A percentile compares a stretch with the other conserved stretches of the same genome.
Evolutionary conservation across 1,140 invertebrate genomes (phyloP).

Genomic region (Drosophila elegans): DNA sequence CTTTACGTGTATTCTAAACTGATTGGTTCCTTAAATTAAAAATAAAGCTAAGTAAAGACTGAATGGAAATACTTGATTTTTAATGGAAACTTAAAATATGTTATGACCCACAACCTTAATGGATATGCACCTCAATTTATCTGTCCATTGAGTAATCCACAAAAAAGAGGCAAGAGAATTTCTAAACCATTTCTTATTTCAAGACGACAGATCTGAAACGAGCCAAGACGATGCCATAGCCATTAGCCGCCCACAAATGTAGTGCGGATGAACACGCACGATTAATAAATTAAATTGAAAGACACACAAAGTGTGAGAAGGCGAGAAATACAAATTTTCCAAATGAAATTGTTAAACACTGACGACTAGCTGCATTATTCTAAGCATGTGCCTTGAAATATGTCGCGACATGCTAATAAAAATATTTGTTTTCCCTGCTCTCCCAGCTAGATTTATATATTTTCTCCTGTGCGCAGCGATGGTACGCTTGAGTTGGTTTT

Average conservation of each 20-base stretch:
- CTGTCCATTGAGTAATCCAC: constrained; percentile 60
- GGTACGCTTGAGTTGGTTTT: constrained; percentile 36
- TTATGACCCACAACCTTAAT: constrained; percentile 21
- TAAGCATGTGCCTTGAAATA: constrained; percentile 67
- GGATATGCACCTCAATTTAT: constrained; percentile 25
- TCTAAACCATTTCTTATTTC: constrained; percentile 37
- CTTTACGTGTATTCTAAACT: background rate
- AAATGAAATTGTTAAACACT: constrained; percentile 71
- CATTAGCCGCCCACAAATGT: constrained; percentile 68
- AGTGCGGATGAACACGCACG: constrained; percentile 68
- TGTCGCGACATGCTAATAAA: constrained; percentile 81
- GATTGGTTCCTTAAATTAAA: background rate
- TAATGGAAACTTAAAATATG: background rate
- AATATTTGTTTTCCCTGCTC: constrained; percentile 47
- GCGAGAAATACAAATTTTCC: constrained; percentile 30
- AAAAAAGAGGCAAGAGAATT: constrained; percentile 14
- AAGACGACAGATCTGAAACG: constrained; percentile 55
- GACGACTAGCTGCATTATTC: constrained; percentile 60
- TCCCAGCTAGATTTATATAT: constrained; percentile 60
- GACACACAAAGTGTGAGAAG: constrained; percentile 64
- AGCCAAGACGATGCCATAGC: constrained; percentile 37
- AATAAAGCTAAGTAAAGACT: background rate
- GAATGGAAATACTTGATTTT: no score
- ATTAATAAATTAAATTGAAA: constrained; percentile 83
- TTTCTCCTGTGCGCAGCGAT: constrained; percentile 43